phyloP scores from a whole-genome alignment of 35 echinoderm and acorn worm genomes.

The Stichopus chloronotus region DNA sequence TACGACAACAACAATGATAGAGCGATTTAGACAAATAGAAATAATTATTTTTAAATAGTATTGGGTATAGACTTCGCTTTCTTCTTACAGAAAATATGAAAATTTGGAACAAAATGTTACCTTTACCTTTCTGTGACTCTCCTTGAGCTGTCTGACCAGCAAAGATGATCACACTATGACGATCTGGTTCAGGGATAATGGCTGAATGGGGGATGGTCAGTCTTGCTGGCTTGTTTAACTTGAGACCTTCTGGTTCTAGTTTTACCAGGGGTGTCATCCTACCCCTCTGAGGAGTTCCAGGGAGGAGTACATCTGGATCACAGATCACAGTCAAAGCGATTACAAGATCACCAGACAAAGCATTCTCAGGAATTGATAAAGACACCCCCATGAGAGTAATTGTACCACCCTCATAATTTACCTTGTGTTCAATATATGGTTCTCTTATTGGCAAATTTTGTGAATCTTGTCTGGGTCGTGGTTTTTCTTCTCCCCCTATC shows the following conservation, averaged over 20 bases:
- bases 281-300: too few species aligned
- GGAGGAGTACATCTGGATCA: too few species aligned
- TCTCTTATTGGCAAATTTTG: background rate
- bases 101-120: too few species aligned
- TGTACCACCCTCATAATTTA: background rate
- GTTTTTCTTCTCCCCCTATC: too few species aligned
- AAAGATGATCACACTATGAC: too few species aligned
- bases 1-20: background rate
- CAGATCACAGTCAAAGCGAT: background rate
- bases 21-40: background rate
- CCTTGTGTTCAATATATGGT: background rate
- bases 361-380: background rate
- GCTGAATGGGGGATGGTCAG: too few species aligned
- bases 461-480: background rate
- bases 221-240: too few species aligned
- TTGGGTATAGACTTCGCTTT: background rate
- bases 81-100: background rate
- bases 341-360: background rate
- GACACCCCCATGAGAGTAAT: background rate
- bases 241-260: too few species aligned
- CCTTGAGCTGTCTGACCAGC: too few species aligned
- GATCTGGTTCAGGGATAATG: too few species aligned
- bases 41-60: background rate
- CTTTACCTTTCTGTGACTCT: constrained; percentile 1
- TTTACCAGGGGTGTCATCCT: too few species aligned